Evolutionary conservation across 1,140 invertebrate genomes (phyloP), one percentile per base, ranked within the genome.

Genomic region (Hylyphantes graminicola): DNA sequence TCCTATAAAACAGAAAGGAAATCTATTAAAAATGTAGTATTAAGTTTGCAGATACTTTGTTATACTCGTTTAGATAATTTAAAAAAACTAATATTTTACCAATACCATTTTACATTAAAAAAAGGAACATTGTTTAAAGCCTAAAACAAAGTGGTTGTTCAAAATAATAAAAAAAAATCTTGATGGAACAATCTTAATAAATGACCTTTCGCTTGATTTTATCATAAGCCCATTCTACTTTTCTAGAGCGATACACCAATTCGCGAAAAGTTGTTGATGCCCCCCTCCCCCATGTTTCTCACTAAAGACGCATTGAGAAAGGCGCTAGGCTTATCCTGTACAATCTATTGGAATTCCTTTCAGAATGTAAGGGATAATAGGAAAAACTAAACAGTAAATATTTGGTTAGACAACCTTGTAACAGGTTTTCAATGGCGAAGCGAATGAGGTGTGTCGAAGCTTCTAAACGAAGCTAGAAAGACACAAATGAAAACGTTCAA

Each of bases 281-380:
- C n/a, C n/a, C n/a, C 17, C 11, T 21, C 21, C 8, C 15, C 1
- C 74, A 53, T 70, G 68, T 48, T 35, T 17, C 74, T 48, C 59
- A 54, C 50, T 72, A 64, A 67, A 78, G 54, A 55, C 63, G 55
- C 76, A 67, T 67, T 67, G 53, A 67, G 53, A 67, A 55, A 65
- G 53, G 50, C 11, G 7, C 1, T 61, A 55, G 51, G 76, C 76
- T 78, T 78, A 78, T 78, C 76, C 51, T 15, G 17, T 13, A 15
- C 67, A 78, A 78, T 78, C 76, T 78, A 78, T 78, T 67, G 76
- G 63, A 68, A 35, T 78, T 78, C 35, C 63, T 78, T 74, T 74
- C 72, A 74, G 53, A 35, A 57, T 21, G 6, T 10, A 78, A n/a
- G 15, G 21, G 68, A 15, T 51, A 72, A 17, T 35, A 50, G 35